phyloP scores from a whole-genome alignment of 2,113 vertebrate genomes.

The Anarrhichthys ocellatus region DNA sequence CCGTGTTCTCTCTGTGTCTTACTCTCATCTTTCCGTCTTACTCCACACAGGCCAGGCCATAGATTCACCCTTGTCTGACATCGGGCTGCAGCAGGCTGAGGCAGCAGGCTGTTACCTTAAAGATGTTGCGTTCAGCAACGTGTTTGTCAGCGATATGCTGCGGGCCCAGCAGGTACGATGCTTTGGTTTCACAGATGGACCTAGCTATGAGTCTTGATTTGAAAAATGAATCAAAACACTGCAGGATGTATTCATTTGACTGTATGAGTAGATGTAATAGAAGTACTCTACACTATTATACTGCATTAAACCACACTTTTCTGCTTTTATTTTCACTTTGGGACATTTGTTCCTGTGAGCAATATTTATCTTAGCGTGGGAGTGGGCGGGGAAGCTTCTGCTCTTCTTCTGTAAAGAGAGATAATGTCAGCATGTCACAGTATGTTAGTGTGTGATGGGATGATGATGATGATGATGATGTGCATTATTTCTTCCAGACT shows the following conservation, averaged over 20 bases:
- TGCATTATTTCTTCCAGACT: conserved; percentile 83
- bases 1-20: neutral
- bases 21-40: neutral
- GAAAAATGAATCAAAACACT: neutral
- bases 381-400: too few species aligned
- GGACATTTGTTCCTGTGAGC: neutral
- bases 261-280: neutral
- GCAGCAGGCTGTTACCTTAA: conserved; percentile 89
- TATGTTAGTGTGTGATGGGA: neutral
- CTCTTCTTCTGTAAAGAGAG: neutral
- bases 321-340: neutral
- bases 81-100: conserved; percentile 88
- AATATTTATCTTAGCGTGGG: neutral
- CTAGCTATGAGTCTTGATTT: neutral
- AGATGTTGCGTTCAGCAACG: conserved; percentile 87
- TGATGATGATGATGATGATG: neutral
- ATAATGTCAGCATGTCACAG: neutral
- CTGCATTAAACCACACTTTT: neutral
- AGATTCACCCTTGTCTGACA: conserved; percentile 89
- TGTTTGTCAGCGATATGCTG: conserved; percentile 91
- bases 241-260: neutral
- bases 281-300: neutral
- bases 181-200: neutral
- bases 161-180: conserved; percentile 88
- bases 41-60: conserved; percentile 87